Base-by-base conservation (phyloP, 2,797 vertebrate species). In the Danio tinwini region DNA sequence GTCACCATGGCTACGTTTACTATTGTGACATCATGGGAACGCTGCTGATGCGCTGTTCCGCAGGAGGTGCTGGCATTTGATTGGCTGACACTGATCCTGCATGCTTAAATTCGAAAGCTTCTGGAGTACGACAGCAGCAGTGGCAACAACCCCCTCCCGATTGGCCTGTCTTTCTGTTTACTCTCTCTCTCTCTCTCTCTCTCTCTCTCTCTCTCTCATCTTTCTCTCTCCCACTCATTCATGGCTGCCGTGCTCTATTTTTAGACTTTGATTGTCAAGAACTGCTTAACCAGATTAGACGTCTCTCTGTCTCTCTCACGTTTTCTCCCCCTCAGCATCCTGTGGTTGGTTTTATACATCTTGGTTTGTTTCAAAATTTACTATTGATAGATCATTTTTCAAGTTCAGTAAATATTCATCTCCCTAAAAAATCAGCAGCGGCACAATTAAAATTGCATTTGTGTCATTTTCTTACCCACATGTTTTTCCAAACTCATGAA, bases 1-100 rank as follows among this genome's bases (percentile, higher is more conserved):
- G 84, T 89, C 84, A 76, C 84, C 68, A 80, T 89, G 84, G 86
- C 86, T 85, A 83, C 76, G 74, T 78, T 83, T 83, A 67, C 85
- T 85, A 82, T 84, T 78, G 65, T 75, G 72, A 84, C 63, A 67
- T 85, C 81, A 87, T 16, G 44, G 13, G 19, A 56, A 56, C 65
- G 62, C 44, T 67, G 52, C 74, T 78, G 82, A 17, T 21, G 9
- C 37, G 50, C 53, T 40, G 74, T 67, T 49, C 39, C 11, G 44
- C 37, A 39, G 39, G n/a, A 77, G 45, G 21, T 70, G 50, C 74
- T 45, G 52, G 55, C 47, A 17, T 70, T 62, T 74, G 67, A 82
- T 78, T 82, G 78, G 82, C 37, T 49, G 44, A 44, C n/a, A 42
- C 29, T 42, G 63, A 64, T 83, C 74, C 64, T 82, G 8, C 37